Evolutionary conservation across 1,140 invertebrate genomes (phyloP), one percentile per base, ranked within the genome.

Genomic region (Bombus terrestris): DNA sequence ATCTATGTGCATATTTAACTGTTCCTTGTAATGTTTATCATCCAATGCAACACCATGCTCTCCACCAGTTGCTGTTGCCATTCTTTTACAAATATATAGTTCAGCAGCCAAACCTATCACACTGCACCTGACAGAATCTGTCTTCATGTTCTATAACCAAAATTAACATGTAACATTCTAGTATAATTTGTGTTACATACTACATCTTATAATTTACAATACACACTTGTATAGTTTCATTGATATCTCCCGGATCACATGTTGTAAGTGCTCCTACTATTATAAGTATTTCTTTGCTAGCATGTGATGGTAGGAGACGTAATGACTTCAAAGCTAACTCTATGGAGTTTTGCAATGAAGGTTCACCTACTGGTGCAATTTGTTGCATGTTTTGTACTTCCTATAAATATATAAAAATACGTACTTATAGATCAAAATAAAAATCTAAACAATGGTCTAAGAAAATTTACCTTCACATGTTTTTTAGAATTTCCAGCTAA

Each of bases 101-200:
- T 99, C 99, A n/a, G 99, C 99, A 35, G 98, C 97, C 39, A 99
- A 94, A 57, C 98, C 98, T 91, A 99, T 98, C 1, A 99, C 97
- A 43, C 98, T 99, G 95, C 98, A 99, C 74, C 98, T 96, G 53
- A 99, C 97, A 15, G 97, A 96, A 92, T 97, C 97, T 62, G 95
- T 95, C 95, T 97, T 97, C 57, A 98, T 94, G 71, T 92, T 94
- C 96, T 98, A 90, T 41, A 95, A 96, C 32, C 75, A 91, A 89
- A 78, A 85, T 39, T 22, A 88, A 75, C 77, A 22, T 37, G 37
- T 77, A 89, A n/a, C 77, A 64, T 53, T 66, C 22, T 32, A 6
- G 32, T 22, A 68, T 35, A 53, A 22, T 25, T 53, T 53, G 5
- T 53, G 18, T 53, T 22, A 53, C 12, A 47, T 13, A 18, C 0